A percentile compares a stretch with the other conserved stretches of the same genome.
Conservation (phyloP, 2,113 vertebrate species). For the Epinephelus cyanopodus region DNA sequence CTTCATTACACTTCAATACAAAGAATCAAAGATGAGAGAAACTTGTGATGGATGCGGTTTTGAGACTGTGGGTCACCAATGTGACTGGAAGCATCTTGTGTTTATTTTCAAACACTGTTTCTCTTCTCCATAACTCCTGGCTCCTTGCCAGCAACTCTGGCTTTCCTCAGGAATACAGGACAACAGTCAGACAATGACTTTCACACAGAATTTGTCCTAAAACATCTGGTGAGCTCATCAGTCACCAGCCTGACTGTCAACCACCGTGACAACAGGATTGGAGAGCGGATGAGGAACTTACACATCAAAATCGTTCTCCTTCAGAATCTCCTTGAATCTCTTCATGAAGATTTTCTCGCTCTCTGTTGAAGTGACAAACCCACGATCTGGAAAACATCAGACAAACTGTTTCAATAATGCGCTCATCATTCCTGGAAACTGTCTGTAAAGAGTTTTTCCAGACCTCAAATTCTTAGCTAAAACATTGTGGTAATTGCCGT, state of each 20-base stretch:
- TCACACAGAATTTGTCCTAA: neutral
- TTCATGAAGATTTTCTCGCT: constrained; percentile 94
- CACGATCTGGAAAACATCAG: constrained; percentile 88
- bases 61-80: constrained; percentile 7
- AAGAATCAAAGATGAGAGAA: constrained; percentile 14
- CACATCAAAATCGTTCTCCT: constrained; percentile 93
- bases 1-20: constrained; percentile 13
- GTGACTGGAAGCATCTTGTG: constrained; percentile 35
- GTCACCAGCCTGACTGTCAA: neutral
- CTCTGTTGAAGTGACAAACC: constrained; percentile 87
- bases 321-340: constrained; percentile 94
- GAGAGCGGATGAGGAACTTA: constrained; percentile 82
- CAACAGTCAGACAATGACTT: neutral
- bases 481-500: constrained; percentile 23
- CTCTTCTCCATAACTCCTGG: neutral
- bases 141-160: constrained; percentile 1
- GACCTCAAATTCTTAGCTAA: neutral
- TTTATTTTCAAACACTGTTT: constrained; percentile 27
- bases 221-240: neutral
- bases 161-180: constrained; percentile 2
- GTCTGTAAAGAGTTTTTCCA: neutral
- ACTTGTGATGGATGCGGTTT: constrained; percentile 23
- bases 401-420: constrained; percentile 12
- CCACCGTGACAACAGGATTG: neutral
- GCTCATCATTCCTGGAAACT: constrained; percentile 3